Percentiles rank a stretch among this genome's conserved stretches.
phyloP scores from a whole-genome alignment of 2,113 vertebrate genomes.

The Furnarius figulus region DNA sequence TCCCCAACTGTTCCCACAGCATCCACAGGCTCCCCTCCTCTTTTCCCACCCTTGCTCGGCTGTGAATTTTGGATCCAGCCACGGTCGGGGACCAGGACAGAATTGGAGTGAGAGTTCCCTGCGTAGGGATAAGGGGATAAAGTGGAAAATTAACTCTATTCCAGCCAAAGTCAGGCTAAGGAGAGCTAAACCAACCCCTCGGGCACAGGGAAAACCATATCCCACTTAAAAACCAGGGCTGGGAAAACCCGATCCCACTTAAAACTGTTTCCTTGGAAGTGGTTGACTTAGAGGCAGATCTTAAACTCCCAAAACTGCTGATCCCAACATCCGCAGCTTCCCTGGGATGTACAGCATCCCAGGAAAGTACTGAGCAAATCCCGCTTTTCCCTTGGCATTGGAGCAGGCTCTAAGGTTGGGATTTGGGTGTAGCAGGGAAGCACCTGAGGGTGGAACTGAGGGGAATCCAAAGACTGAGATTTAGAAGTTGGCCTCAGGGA shows the following conservation, averaged over 20 bases:
- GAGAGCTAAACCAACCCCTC: no score
- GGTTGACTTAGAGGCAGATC: not conserved
- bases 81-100: fast-evolving
- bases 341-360: no score
- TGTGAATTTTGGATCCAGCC: not conserved
- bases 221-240: not conserved
- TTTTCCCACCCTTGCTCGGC: not conserved
- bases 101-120: not conserved
- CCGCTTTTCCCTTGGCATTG: fast-evolving
- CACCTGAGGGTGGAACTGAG: not conserved
- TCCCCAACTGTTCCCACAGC: no score
- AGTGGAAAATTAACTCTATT: not conserved
- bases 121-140: not conserved
- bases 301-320: not conserved
- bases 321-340: fast-evolving
- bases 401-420: fast-evolving
- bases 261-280: not conserved
- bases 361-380: fast-evolving
- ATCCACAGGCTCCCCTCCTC: no score
- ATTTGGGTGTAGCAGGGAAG: not conserved
- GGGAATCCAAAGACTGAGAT: not conserved
- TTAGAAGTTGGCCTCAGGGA: not conserved
- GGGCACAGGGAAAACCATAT: not conserved
- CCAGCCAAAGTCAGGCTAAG: not conserved
- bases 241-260: not conserved